Base-by-base conservation (phyloP, 1,140 invertebrate genomes). In the Heliothis subflexa region DNA sequence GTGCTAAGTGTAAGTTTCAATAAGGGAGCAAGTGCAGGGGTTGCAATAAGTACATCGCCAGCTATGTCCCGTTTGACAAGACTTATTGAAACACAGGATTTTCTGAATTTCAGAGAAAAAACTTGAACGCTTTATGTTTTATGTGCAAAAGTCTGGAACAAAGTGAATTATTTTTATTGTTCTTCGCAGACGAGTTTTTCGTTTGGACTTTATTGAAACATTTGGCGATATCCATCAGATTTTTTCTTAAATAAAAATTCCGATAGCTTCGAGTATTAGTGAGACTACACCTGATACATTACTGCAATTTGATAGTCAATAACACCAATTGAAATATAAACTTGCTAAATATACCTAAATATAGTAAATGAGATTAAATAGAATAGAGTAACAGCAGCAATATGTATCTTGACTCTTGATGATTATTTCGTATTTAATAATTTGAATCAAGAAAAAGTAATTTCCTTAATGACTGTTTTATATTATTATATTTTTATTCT, bases 151-250 rank as follows among this genome's bases (percentile, higher is more conserved):
- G 71, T 73, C 52, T 59, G 33, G 71, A 59, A 50, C 52, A 40
- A 72, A 72, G 50, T 59, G 55, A 73, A 73, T 73, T 73, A 59
- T 73, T 73, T 57, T 73, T 73, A 59, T 73, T 73, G 57, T 12
- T 47, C n/a, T 73, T 57, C 16, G 71, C 64, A 68, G 64, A 68
- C 64, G 33, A 47, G 45, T 66, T 68, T 68, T 40, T 64, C 18
- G 33, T 40, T 64, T 47, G 2, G 47, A 25, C 9, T 68, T 68
- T 25, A 11, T 28, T 52, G 47, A 18, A 14, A n/a, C 21, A 25
- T 52, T n/a, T 47, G 33, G 18, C 10, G 61, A 16, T 45, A 21
- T 64, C n/a, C 18, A 45, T 62, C 28, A 10, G 5, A 16, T 40
- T 16, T n/a, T n/a, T 40, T 14, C 14, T 33, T 33, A 33, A 33